A percentile compares a stretch with the other conserved stretches of the same genome.
phyloP scores from a whole-genome alignment of 2,797 vertebrate species.

The Sternarchorhynchus goeldii region DNA sequence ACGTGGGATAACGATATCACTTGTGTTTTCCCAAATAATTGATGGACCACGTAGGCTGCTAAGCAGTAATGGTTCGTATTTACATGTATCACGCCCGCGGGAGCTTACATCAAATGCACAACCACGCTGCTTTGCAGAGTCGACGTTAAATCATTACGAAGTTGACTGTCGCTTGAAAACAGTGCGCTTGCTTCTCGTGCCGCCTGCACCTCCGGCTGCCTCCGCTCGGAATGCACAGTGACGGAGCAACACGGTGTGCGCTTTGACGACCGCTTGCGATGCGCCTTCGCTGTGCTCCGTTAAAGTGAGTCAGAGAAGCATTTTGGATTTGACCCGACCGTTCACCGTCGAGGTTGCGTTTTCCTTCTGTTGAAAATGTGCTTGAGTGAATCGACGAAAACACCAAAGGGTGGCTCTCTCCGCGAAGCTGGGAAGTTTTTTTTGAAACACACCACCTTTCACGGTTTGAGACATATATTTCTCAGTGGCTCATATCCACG shows the following conservation, averaged over 20 bases:
- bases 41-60: too few species aligned
- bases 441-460: conserved; percentile 77
- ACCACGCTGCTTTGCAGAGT: conserved; percentile 47
- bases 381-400: conserved; percentile 56
- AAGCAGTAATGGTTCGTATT: too few species aligned
- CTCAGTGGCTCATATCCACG: conserved; percentile 76
- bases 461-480: conserved; percentile 78
- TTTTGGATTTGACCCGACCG: neutral
- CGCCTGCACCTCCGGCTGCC: conserved; percentile 55
- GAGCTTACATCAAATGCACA: too few species aligned
- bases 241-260: conserved; percentile 53
- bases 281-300: conserved; percentile 52
- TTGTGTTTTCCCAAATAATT: too few species aligned
- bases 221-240: conserved; percentile 52
- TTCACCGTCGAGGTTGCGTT: too few species aligned
- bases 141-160: conserved; percentile 60
- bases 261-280: conserved; percentile 35
- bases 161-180: conserved; percentile 49
- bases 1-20: too few species aligned
- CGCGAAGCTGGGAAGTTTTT: conserved; percentile 75
- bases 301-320: conserved; percentile 48
- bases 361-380: conserved; percentile 40
- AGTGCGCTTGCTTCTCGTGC: conserved; percentile 38
- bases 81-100: too few species aligned
- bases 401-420: conserved; percentile 66